Percentiles rank a stretch among this genome's conserved stretches.
phyloP scores from a whole-genome alignment of 2,888 invertebrate species.

The Caenorhabditis zanzibari region DNA sequence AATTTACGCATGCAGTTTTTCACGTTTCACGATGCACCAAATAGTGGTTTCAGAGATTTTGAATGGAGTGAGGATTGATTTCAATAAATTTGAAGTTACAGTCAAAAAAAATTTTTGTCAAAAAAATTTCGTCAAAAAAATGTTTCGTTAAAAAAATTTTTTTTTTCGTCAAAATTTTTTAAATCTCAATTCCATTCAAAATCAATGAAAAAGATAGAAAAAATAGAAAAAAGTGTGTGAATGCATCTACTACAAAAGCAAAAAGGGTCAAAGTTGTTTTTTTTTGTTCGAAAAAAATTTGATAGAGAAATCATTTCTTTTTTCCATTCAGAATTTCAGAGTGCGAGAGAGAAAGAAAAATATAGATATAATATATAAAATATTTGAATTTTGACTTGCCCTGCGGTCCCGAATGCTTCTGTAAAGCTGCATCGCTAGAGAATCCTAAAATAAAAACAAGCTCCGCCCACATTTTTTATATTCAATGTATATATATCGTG shows the following conservation, averaged over 20 bases:
- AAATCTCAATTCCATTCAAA: background rate
- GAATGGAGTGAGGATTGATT: background rate
- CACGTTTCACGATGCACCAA: slow-evolving; percentile 13
- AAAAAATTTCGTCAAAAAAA: too few relatives aligned
- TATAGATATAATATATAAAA: slow-evolving; percentile 7
- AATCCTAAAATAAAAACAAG: slow-evolving; percentile 63
- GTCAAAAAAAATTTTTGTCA: background rate
- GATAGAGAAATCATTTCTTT: background rate
- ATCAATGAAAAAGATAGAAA: background rate
- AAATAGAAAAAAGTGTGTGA: background rate
- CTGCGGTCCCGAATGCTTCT: slow-evolving; percentile 63
- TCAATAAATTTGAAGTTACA: background rate
- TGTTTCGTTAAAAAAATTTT: background rate
- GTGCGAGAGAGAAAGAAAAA: background rate
- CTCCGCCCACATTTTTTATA: slow-evolving; percentile 53
- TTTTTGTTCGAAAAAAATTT: background rate
- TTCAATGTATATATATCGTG: background rate
- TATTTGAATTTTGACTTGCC: slow-evolving; percentile 51
- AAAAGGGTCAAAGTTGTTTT: slow-evolving; percentile 5
- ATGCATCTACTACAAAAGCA: slow-evolving; percentile 31
- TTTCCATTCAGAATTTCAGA: background rate
- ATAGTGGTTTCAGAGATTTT: background rate
- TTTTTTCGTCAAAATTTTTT: background rate
- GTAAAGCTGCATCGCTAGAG: slow-evolving; percentile 59
- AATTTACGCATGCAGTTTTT: background rate